Conservation (phyloP, 23 tunicate species). For the Ciona savignyi region DNA sequence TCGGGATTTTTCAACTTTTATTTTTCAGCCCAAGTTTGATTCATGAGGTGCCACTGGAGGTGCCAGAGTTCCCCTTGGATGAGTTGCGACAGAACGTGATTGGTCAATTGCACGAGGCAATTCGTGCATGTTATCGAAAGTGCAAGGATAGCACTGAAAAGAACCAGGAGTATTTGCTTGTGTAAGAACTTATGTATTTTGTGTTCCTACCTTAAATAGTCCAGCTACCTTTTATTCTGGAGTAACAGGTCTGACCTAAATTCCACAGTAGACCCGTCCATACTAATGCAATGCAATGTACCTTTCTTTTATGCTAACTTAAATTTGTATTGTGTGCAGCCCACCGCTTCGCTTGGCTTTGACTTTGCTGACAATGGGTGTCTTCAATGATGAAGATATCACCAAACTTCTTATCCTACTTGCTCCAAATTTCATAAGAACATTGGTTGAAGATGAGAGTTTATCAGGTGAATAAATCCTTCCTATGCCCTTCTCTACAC, state of each 20-base stretch:
- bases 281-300: no score
- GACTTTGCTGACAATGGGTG: constrained; percentile 83
- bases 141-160: constrained; percentile 58
- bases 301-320: not conserved
- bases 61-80: constrained; percentile 90
- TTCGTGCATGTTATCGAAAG: constrained; percentile 35
- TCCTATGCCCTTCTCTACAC: no score
- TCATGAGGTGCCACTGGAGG: constrained; percentile 26
- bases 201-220: no score
- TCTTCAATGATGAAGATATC: constrained; percentile 58
- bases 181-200: no score
- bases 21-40: constrained; percentile 26
- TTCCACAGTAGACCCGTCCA: no score
- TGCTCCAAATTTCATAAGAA: constrained; percentile 62
- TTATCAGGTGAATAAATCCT: no score
- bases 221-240: no score
- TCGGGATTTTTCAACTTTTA: not conserved
- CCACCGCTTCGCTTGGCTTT: constrained; percentile 75
- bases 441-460: constrained; percentile 23
- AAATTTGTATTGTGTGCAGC: constrained; percentile 12
- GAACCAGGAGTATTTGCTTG: constrained; percentile 75
- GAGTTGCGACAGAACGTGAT: constrained; percentile 74
- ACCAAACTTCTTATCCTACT: constrained; percentile 65
- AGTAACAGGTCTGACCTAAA: no score
- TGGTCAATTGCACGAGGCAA: constrained; percentile 70